Evolutionary conservation across 2,888 invertebrate genomes (phyloP), one percentile per base, ranked within the genome.

Genomic region (Netelia fuscicornis): DNA sequence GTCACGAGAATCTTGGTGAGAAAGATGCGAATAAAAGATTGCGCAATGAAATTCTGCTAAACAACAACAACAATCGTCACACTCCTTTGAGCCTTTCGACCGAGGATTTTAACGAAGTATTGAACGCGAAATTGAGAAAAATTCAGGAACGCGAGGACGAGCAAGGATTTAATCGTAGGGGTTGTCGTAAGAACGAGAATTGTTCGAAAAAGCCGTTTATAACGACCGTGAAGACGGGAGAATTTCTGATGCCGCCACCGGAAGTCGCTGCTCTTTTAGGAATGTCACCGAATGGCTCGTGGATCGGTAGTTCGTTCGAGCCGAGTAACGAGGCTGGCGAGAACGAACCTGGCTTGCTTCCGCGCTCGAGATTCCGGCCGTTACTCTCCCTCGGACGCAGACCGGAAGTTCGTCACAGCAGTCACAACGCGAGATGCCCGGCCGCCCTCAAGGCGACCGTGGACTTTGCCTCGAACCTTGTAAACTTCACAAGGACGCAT

Each of bases 141-240:
- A 94, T 97, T 72, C 96, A 97, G 92, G 96, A 96, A 84, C 95
- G 95, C 87, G 95, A 96, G 65, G 92, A 92, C 70, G 90, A 90
- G 74, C 88, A 87, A 72, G 82, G 86, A 71, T 87, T 74, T 83
- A 77, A 84, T 87, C 67, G 87, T 62, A 11, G 86, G 91, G 85
- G 85, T 81, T 82, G 85, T 62, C 82, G 52, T 62, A 86, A 84
- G 54, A 87, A 71, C 20, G 48, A 42, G 6, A 81, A 82, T 42
- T 67, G 84, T 20, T 85, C 87, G 68, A 88, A 90, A 76, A 95
- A 94, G 82, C 95, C 97, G 10, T 98, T 98, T 91, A 96, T 97
- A 86, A 97, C 97, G 10, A 97, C 97, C 0, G 98, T 98, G 62
- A 97, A 96, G 89, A 96, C 95, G 74, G 98, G 98, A 2, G 96